Evolutionary conservation across 2,113 vertebrate species (phyloP).

Genomic region (Chaenocephalus aceratus): DNA sequence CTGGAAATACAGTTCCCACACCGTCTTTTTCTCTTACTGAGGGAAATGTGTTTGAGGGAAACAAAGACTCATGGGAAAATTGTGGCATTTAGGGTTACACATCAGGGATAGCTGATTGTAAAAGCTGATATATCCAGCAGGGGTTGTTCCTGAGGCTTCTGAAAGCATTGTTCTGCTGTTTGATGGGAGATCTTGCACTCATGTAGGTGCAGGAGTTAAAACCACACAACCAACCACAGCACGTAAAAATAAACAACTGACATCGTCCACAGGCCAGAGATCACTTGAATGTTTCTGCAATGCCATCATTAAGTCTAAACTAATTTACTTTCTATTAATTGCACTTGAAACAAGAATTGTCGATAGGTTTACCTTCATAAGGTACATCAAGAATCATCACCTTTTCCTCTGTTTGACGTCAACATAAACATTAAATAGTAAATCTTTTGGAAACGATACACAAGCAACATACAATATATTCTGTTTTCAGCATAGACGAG

Average conservation of each 20-base stretch:
- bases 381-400: neutral
- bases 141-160: conserved; percentile 57
- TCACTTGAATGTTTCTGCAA: neutral
- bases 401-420: neutral
- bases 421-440: conserved; percentile 34
- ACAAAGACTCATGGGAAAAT: neutral
- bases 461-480: conserved; percentile 15
- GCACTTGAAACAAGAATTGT: conserved; percentile 63
- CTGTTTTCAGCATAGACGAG: conserved; percentile 25
- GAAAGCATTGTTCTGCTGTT: conserved; percentile 2
- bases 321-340: conserved; percentile 55
- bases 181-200: neutral
- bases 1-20: conserved; percentile 21
- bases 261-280: neutral
- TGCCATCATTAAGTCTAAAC: neutral
- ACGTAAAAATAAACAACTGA: conserved; percentile 37
- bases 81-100: conserved; percentile 1
- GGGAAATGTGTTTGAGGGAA: neutral
- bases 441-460: conserved; percentile 31
- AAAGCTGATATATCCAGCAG: conserved; percentile 47
- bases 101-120: conserved; percentile 19
- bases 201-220: conserved; percentile 3
- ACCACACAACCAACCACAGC: conserved; percentile 34
- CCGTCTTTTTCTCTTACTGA: neutral
- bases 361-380: neutral